phyloP scores from a whole-genome alignment of 1,140 invertebrate genomes.

The Calosoma granatense region DNA sequence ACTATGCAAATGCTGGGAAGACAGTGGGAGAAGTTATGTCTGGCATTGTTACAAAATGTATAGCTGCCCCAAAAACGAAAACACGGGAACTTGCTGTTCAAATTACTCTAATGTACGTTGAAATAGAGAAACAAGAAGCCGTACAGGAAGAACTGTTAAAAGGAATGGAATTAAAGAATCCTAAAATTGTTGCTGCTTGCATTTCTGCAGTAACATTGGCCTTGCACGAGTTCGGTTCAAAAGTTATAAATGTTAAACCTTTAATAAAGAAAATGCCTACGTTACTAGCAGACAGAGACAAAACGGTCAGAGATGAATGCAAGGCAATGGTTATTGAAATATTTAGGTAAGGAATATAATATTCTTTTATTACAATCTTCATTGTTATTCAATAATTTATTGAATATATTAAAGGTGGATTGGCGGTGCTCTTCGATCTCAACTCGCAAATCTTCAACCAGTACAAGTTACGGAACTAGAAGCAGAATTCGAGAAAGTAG shows the following conservation, averaged over 20 bases:
- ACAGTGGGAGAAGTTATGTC: conserved; percentile 81
- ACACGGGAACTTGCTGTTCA: conserved; percentile 86
- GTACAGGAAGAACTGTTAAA: conserved; percentile 87
- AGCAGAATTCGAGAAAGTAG: conserved; percentile 73
- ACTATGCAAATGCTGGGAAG: conserved; percentile 74
- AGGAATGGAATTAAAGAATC: conserved; percentile 91
- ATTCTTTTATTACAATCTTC: neutral
- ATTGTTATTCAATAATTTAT: neutral
- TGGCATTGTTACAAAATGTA: conserved; percentile 84
- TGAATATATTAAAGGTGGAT: conserved; percentile 66
- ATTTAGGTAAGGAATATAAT: conserved; percentile 48
- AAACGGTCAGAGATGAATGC: conserved; percentile 82
- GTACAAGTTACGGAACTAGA: conserved; percentile 83
- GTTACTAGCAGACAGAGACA: conserved; percentile 85
- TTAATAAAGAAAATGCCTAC: conserved; percentile 78
- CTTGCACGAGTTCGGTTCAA: conserved; percentile 82
- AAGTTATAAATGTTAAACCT: conserved; percentile 82
- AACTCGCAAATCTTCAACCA: conserved; percentile 76
- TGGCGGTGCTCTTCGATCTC: conserved; percentile 75
- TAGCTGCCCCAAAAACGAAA: conserved; percentile 81
- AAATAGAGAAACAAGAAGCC: conserved; percentile 90
- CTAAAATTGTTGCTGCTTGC: conserved; percentile 84
- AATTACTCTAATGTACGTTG: conserved; percentile 85
- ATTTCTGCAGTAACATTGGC: conserved; percentile 64
- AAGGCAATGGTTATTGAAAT: conserved; percentile 84